Evolutionary conservation across 1,140 invertebrate genomes (phyloP).

Genomic region (Octopus sinensis): DNA sequence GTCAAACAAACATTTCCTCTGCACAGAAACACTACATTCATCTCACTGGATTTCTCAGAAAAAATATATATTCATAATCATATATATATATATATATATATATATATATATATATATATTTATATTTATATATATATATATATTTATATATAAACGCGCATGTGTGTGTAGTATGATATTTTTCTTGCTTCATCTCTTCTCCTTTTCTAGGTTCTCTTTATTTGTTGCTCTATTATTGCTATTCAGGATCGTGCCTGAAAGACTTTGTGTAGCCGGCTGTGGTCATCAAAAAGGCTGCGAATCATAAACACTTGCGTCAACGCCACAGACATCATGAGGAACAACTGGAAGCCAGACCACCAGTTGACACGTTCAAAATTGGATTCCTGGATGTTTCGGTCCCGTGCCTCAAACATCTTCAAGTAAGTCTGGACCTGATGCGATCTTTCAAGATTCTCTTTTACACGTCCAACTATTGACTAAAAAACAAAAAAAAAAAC

Average conservation of each 20-base stretch:
- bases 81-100: no score
- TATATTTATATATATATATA: no score
- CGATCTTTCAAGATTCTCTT: constrained; percentile 65
- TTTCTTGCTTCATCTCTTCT: no score
- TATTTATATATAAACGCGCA: no score
- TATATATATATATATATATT: no score
- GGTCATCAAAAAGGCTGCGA: constrained; percentile 69
- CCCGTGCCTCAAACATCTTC: constrained; percentile 71
- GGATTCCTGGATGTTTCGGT: constrained; percentile 75
- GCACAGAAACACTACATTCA: no score
- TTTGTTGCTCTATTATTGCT: not conserved
- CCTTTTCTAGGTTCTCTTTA: not conserved
- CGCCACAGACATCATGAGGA: constrained; percentile 70
- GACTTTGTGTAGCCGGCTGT: constrained; percentile 50
- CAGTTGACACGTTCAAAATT: constrained; percentile 72
- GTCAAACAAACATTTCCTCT: no score
- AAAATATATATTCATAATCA: no score
- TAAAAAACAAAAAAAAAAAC: constrained; percentile 45
- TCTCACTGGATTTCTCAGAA: no score
- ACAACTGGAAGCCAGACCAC: constrained; percentile 71
- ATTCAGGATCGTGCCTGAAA: not conserved
- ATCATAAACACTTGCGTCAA: constrained; percentile 67
- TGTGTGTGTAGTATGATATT: no score
- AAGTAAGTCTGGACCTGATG: constrained; percentile 71
- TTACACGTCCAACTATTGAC: constrained; percentile 64